Conservation (phyloP, 2,113 vertebrate species). For the Donacobius atricapilla region DNA sequence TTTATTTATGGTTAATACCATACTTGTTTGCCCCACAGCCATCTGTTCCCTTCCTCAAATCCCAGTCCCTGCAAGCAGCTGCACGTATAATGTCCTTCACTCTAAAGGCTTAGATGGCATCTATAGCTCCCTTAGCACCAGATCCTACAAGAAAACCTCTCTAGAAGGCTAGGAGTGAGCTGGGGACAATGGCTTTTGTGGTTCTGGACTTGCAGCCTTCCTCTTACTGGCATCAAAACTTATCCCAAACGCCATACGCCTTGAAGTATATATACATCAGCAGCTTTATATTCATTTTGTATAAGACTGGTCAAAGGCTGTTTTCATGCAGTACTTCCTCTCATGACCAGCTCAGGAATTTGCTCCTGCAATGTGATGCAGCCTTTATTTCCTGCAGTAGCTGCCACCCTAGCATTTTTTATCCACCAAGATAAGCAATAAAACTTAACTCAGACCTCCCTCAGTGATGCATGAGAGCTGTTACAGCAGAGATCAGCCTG, state of each 20-base stretch:
- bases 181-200: neutral
- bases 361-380: neutral
- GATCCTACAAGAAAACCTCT: neutral
- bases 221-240: neutral
- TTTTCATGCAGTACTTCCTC: neutral
- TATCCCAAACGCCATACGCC: neutral
- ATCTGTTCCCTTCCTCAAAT: neutral
- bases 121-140: neutral
- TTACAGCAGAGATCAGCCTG: neutral
- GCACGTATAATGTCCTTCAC: neutral
- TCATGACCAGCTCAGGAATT: neutral
- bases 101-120: neutral
- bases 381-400: neutral
- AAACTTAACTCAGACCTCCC: neutral
- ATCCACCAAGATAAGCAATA: neutral
- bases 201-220: neutral
- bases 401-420: neutral
- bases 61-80: neutral
- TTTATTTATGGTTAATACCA: neutral
- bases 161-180: fast-evolving
- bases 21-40: neutral
- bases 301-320: neutral
- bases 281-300: neutral
- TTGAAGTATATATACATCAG: neutral
- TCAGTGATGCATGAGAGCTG: neutral